Percentiles rank a stretch among this genome's conserved stretches.
phyloP scores from a whole-genome alignment of 2,113 vertebrate species.

The Halcyon senegalensis region DNA sequence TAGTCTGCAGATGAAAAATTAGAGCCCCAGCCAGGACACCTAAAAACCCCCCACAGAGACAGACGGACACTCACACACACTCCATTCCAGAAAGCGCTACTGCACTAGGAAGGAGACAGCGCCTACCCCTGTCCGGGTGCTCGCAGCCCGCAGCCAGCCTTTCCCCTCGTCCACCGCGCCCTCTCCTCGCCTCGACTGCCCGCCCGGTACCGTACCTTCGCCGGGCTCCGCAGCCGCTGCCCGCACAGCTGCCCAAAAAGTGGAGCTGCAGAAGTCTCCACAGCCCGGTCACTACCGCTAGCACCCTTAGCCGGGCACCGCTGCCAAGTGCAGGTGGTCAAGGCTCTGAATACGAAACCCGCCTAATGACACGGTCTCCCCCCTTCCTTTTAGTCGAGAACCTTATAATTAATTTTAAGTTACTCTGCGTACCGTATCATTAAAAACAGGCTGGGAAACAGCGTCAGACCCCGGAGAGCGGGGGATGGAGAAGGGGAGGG shows the following conservation, averaged over 20 bases:
- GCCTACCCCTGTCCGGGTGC: neutral
- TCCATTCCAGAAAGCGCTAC: neutral
- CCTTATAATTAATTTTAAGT: conserved; percentile 77
- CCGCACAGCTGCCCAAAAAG: neutral
- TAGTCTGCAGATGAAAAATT: neutral
- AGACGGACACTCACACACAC: neutral
- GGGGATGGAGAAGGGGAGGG: neutral
- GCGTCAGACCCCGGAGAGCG: neutral
- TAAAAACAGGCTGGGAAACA: conserved; percentile 59
- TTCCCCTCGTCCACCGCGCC: neutral
- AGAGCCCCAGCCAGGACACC: neutral
- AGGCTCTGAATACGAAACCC: conserved; percentile 35
- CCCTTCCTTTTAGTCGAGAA: conserved; percentile 61
- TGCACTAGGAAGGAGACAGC: neutral
- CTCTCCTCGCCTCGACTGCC: neutral
- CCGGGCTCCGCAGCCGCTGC: neutral
- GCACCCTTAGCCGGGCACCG: neutral
- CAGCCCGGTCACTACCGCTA: neutral
- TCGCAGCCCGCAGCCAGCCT: neutral
- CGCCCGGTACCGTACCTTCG: conserved; percentile 1
- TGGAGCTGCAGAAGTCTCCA: neutral
- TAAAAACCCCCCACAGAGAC: too few relatives aligned
- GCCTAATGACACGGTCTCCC: conserved; percentile 52
- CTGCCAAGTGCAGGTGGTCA: conserved; percentile 77
- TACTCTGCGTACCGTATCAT: conserved; percentile 60